Evolutionary conservation across 2,113 vertebrate species (phyloP).

Genomic region (Entelurus aequoreus): DNA sequence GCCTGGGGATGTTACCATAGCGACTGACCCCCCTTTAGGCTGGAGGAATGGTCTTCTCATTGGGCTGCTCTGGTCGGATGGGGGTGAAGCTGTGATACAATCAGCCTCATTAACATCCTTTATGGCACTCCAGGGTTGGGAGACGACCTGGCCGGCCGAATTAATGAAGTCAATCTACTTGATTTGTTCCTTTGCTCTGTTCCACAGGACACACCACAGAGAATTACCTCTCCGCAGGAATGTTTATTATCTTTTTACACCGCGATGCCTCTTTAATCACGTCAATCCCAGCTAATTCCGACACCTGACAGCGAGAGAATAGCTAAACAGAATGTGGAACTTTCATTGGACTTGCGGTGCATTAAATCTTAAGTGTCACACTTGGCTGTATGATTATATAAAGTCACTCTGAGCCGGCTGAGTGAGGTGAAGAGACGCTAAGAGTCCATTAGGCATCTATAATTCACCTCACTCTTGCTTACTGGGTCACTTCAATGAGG

Average conservation of each 20-base stretch:
- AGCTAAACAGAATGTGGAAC: conserved; percentile 14
- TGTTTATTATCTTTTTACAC: conserved; percentile 39
- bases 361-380: conserved; percentile 17
- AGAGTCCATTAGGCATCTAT: conserved; percentile 69
- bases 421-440: conserved; percentile 44
- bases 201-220: conserved; percentile 31
- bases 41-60: conserved; percentile 44
- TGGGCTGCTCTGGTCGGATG: conserved; percentile 34
- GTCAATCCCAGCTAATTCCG: conserved; percentile 21
- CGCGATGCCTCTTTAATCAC: conserved; percentile 33
- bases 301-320: conserved; percentile 4
- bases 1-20: conserved; percentile 69
- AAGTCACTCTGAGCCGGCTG: conserved; percentile 33
- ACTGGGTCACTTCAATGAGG: conserved; percentile 53
- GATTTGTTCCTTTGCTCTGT: conserved; percentile 43
- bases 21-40: conserved; percentile 47
- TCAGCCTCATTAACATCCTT: conserved; percentile 64
- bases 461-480: conserved; percentile 67
- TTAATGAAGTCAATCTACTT: conserved; percentile 49
- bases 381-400: conserved; percentile 32
- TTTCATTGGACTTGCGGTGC: conserved; percentile 3
- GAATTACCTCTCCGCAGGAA: conserved; percentile 26
- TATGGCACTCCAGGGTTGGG: conserved; percentile 53
- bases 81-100: conserved; percentile 34
- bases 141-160: conserved; percentile 45